Conservation (phyloP, 2,113 vertebrate genomes). For the Picathartes gymnocephalus region DNA sequence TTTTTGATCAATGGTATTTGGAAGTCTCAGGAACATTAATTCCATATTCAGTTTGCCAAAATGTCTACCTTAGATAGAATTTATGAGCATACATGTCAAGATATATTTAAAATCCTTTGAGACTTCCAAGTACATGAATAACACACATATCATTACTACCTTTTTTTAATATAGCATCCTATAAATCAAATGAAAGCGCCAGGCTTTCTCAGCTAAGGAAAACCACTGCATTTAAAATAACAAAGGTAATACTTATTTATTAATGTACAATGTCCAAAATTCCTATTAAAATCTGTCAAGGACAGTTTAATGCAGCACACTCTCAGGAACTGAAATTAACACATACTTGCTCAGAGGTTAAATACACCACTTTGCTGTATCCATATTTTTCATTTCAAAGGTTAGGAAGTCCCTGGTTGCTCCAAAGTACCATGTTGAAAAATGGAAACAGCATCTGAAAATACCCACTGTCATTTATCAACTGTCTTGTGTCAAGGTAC, state of each 20-base stretch:
- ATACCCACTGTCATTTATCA: background rate
- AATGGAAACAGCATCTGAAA: background rate
- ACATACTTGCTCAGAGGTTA: background rate
- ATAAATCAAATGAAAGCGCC: conserved; percentile 45
- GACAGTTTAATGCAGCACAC: background rate
- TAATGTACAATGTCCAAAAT: conserved; percentile 30
- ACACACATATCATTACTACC: conserved; percentile 29
- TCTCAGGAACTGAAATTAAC: conserved; percentile 7
- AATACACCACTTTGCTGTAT: background rate
- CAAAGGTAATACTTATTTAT: conserved; percentile 44
- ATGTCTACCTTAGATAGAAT: conserved; percentile 34
- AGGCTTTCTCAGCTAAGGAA: conserved; percentile 36
- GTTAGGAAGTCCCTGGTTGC: background rate
- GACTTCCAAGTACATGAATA: conserved; percentile 51
- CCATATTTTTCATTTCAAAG: background rate
- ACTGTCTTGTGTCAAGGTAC: background rate
- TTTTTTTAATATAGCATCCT: conserved; percentile 29
- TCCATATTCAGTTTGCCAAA: conserved; percentile 41
- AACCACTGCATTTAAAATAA: conserved; percentile 53
- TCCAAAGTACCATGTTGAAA: background rate
- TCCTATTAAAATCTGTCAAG: conserved; percentile 41
- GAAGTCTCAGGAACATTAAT: conserved; percentile 45
- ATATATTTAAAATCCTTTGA: conserved; percentile 38
- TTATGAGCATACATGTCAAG: conserved; percentile 50
- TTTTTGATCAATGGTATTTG: conserved; percentile 56